Conservation (phyloP, 1,140 invertebrate species). For the Drosophila pseudoobscura region DNA sequence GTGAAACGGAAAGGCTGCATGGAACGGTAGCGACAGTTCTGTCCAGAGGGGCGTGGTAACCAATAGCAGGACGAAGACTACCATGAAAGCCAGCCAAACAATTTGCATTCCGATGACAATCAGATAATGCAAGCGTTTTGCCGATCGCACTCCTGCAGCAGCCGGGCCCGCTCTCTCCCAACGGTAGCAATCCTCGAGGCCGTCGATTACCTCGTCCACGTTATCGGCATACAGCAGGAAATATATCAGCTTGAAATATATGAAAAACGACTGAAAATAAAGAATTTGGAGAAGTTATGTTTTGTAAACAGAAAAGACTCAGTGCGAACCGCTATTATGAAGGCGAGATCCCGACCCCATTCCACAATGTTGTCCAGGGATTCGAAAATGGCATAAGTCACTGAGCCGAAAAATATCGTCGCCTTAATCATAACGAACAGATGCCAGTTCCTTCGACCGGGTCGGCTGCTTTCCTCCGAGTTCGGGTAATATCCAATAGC, state of each 20-base stretch:
- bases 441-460: constrained; percentile 19
- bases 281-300: not conserved
- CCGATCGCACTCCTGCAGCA: constrained; percentile 1
- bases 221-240: constrained; percentile 15
- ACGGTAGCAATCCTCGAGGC: constrained; percentile 22
- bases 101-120: not conserved
- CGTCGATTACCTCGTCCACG: constrained; percentile 31
- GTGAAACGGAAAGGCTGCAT: constrained; percentile 35
- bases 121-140: constrained; percentile 26
- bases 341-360: constrained; percentile 43
- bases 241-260: constrained; percentile 17
- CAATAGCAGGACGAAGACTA: constrained; percentile 9
- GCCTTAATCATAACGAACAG: constrained; percentile 1
- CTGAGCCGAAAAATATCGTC: not conserved
- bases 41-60: constrained; percentile 34
- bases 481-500: constrained; percentile 30
- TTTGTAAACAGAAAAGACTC: not conserved
- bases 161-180: not conserved
- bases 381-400: constrained; percentile 8
- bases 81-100: constrained; percentile 5
- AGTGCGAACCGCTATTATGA: constrained; percentile 18
- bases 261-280: constrained; percentile 12
- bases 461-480: constrained; percentile 3
- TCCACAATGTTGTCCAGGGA: constrained; percentile 18
- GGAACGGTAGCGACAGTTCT: constrained; percentile 45